Conservation (phyloP, 2,113 vertebrate species). For the Tetrax tetrax region DNA sequence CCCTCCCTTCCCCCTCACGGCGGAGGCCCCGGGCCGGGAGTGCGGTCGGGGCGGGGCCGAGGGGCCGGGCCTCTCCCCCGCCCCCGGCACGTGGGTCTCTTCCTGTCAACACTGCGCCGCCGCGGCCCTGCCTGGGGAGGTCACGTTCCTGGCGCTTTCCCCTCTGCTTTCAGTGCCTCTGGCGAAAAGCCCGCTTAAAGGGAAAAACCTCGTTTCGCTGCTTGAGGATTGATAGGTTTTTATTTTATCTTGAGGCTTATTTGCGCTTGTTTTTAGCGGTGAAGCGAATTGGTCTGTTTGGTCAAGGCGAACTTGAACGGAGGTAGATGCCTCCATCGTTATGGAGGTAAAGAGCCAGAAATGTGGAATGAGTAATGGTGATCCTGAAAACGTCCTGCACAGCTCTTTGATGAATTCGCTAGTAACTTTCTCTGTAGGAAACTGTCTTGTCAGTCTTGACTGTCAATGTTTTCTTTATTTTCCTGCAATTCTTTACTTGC, state of each 20-base stretch:
- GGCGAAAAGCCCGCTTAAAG: not conserved
- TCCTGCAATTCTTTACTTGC: not conserved
- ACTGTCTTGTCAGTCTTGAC: not conserved
- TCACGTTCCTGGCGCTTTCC: conserved; percentile 65
- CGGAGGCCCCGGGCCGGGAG: not conserved
- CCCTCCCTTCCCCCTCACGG: not conserved
- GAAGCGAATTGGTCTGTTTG: not conserved
- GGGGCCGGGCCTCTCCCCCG: not conserved
- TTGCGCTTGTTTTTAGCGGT: accelerated
- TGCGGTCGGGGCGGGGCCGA: not conserved
- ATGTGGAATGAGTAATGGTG: no score
- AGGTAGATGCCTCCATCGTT: not conserved
- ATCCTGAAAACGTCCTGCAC: not conserved
- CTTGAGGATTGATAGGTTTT: not conserved
- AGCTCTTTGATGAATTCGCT: not conserved
- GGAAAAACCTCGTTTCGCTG: accelerated
- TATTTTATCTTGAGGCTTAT: accelerated
- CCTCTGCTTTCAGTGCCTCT: conserved; percentile 51
- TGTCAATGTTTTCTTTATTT: not conserved
- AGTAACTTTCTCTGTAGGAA: accelerated
- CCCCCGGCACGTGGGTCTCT: not conserved
- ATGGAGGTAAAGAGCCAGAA: not conserved
- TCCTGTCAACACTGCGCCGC: not conserved
- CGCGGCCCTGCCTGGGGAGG: not conserved
- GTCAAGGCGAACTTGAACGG: not conserved